Conservation (phyloP, 1,140 invertebrate species). For the Magallana angulata region DNA sequence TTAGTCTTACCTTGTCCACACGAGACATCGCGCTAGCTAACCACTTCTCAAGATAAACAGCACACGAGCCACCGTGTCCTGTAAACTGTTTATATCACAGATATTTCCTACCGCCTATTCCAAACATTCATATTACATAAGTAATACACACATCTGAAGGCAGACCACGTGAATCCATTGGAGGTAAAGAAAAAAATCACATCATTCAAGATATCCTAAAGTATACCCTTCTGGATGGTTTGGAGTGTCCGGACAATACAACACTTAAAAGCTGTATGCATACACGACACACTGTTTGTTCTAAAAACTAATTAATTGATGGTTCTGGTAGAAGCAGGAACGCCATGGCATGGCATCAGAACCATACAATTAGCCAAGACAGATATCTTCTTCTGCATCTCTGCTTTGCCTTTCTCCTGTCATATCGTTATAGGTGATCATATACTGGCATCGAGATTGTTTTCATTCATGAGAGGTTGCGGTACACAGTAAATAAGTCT, state of each 20-base stretch:
- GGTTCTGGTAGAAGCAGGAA: neutral
- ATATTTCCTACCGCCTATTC: neutral
- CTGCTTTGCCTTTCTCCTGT: neutral
- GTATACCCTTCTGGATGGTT: neutral
- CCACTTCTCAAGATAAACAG: neutral
- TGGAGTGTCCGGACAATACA: neutral
- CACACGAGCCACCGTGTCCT: neutral
- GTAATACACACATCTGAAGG: neutral
- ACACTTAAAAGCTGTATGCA: neutral
- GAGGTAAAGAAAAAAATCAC: neutral
- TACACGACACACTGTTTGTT: neutral
- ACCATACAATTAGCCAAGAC: neutral
- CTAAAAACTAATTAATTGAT: slow-evolving; percentile 34
- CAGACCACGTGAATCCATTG: neutral
- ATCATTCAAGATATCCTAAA: neutral
- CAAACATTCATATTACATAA: neutral
- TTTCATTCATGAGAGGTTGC: neutral
- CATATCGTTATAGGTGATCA: neutral
- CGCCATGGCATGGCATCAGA: neutral
- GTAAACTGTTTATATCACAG: slow-evolving; percentile 15
- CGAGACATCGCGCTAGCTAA: neutral
- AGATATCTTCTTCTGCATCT: neutral
- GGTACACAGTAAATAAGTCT: no score
- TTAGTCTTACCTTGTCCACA: slow-evolving; percentile 17
- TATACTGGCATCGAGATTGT: neutral